These are phyloP conservation scores for Camelus dromedarius DNA, from an alignment of 2,113 vertebrate genomes.

Conservation along the genomic window DNA sequence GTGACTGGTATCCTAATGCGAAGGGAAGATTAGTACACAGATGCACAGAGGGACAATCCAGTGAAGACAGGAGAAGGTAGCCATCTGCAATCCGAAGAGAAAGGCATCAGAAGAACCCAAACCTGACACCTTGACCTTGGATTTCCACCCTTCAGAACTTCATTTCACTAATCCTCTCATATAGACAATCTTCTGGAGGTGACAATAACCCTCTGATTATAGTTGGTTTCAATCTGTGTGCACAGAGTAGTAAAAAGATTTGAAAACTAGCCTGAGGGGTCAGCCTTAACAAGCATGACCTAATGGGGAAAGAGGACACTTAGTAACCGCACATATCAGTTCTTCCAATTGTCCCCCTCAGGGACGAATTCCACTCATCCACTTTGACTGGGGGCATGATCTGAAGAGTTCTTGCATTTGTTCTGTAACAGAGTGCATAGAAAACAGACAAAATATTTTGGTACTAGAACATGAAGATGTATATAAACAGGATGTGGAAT, in stretches of 20 bases:
- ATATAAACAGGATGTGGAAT: background rate
- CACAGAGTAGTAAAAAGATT: slow-evolving; percentile 1
- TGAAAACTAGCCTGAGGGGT: slow-evolving; percentile 40
- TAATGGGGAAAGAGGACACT: background rate
- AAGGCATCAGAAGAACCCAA: background rate
- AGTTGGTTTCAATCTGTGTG: background rate
- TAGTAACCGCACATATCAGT: background rate
- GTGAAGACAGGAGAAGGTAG: background rate
- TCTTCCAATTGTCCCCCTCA: background rate
- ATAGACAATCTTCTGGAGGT: slow-evolving; percentile 1
- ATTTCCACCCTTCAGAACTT: background rate
- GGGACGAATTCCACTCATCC: background rate
- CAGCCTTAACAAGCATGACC: background rate
- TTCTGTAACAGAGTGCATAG: background rate
- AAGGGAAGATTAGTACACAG: background rate
- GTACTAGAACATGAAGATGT: background rate
- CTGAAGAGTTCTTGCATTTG: background rate
- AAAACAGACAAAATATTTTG: slow-evolving; percentile 49
- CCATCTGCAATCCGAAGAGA: background rate
- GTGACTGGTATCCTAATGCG: background rate
- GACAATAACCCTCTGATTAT: background rate
- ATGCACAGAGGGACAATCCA: background rate
- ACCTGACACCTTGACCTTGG: background rate
- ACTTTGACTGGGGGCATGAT: background rate
- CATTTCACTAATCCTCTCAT: slow-evolving; percentile 1